phyloP scores from a whole-genome alignment of 2,113 vertebrate genomes.

The Smithornis capensis region DNA sequence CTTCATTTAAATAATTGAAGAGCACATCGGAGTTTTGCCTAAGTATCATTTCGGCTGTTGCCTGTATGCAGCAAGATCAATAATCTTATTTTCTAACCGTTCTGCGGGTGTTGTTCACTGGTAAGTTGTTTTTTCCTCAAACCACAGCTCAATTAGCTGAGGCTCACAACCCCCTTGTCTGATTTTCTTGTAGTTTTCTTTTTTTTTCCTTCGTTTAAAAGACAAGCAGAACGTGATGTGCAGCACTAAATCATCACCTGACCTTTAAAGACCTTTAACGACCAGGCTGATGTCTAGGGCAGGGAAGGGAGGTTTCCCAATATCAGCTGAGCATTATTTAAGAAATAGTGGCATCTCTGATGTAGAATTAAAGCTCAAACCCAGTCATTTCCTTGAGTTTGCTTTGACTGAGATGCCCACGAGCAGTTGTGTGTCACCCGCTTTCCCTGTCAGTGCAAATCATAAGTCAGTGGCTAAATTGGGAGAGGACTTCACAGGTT shows the following conservation, averaged over 20 bases:
- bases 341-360: rapidly evolving
- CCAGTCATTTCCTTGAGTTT: background rate
- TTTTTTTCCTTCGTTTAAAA: background rate
- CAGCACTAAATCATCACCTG: background rate
- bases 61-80: background rate
- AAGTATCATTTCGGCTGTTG: rapidly evolving
- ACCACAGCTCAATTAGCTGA: background rate
- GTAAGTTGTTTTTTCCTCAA: background rate
- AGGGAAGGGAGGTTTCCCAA: background rate
- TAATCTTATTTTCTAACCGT: background rate
- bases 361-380: background rate
- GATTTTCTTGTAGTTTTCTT: background rate
- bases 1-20: background rate
- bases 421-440: rapidly evolving
- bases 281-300: background rate
- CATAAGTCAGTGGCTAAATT: rapidly evolving
- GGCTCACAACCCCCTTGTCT: background rate
- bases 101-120: background rate
- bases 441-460: background rate
- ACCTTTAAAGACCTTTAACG: rapidly evolving
- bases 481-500: too few species aligned
- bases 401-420: background rate
- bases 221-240: background rate
- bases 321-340: rapidly evolving
- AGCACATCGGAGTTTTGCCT: background rate